Conservation (phyloP, 2,113 vertebrate species). For the Probosciger aterrimus region DNA sequence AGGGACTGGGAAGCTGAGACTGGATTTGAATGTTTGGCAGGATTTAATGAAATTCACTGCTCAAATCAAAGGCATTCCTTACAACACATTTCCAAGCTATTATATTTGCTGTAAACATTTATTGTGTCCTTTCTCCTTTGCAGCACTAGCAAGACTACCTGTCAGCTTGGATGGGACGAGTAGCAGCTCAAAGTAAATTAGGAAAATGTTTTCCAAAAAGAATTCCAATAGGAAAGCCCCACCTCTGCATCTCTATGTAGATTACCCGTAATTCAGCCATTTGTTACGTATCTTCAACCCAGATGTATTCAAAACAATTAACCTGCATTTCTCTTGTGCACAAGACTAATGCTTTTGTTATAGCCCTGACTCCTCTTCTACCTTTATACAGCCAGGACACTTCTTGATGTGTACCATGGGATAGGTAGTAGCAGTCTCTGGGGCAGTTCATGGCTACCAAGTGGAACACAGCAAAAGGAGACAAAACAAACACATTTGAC, state of each 20-base stretch:
- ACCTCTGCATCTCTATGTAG: not conserved
- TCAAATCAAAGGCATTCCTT: conserved; percentile 13
- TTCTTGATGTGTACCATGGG: not conserved
- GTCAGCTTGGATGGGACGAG: not conserved
- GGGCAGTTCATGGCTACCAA: not conserved
- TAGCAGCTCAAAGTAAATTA: not conserved
- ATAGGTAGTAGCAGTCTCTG: not conserved
- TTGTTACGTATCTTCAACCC: not conserved
- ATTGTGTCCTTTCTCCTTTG: not conserved
- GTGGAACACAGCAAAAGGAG: not conserved
- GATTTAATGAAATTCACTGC: conserved; percentile 47
- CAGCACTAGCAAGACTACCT: not conserved
- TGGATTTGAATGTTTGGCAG: conserved; percentile 11
- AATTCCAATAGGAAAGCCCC: not conserved
- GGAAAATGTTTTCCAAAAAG: not conserved
- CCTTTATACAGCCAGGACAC: not conserved
- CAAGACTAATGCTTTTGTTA: not conserved
- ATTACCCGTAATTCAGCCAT: not conserved
- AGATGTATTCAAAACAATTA: not conserved
- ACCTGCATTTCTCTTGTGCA: not conserved
- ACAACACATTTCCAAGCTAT: not conserved
- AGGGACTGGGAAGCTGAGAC: not conserved
- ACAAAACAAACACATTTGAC: not conserved
- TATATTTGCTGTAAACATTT: not conserved
- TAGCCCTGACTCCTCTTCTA: not conserved